Evolutionary conservation across 2,113 vertebrate genomes (phyloP), one percentile per base, ranked within the genome.

Genomic region (Falcunculus frontatus): DNA sequence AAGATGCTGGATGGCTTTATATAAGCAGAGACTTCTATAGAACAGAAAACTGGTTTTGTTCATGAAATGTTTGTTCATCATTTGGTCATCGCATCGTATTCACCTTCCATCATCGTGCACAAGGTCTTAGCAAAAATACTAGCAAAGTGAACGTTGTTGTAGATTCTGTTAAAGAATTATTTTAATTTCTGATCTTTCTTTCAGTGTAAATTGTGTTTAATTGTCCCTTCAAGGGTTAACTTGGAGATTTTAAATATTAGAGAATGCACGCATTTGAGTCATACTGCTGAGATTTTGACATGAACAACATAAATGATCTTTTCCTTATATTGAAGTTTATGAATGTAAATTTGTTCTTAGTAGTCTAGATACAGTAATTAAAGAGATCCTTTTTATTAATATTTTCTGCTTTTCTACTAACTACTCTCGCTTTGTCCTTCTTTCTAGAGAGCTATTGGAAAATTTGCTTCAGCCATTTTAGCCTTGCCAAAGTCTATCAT

Each of bases 401-500:
- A 73, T 80, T 95, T 88, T 89, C 93, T 60, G 84, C 68, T 96
- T 97, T 97, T 84, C 97, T 97, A 98, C 98, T 99, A 99, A 99
- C 95, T 95, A 84, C 96, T 98, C 92, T 98, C 96, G 94, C 98
- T 99, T 98, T 99, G 96, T 99, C 98, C 95, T 98, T 98, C 98
- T 98, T 99, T 98, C 94, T 98, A 99, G 99, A 99, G 99, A 99
- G 99, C 99, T 96, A 99, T 99, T 97, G 98, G 99, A 97, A 99
- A 99, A 98, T 99, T 99, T 99, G 98, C 98, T 91, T 99, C 99
- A 89, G 99, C 99, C 95, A 97, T 99, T 97, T 98, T 99, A 98
- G 99, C 99, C 98, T 99, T 99, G 98, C 99, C 99, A 98, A 99
- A 98, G 98, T 99, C 99, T 98, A 94, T 99, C 98, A 98, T 99